Base-by-base conservation (phyloP, 2,797 vertebrate genomes). In the Mus spretus region DNA sequence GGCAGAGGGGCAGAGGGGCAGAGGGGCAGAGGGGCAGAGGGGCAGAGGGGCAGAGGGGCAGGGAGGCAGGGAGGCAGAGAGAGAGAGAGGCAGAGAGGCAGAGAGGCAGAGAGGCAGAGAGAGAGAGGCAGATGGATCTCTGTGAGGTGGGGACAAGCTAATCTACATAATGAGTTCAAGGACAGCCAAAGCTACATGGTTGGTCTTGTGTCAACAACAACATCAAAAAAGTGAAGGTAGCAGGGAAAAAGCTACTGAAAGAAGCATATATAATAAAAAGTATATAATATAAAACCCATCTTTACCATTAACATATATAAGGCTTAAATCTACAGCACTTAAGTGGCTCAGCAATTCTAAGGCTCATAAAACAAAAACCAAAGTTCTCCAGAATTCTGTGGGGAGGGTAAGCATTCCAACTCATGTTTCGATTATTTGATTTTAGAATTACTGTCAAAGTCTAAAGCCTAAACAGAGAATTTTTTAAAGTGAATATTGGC, bases 391-490 rank as follows among this genome's bases (percentile, higher is more conserved):
- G 87, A 97, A 91, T 20, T 67, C 4, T 55, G 61, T 44, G 31
- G 85, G 47, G 34, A 59, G 92, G 89, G 93, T 78, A 78, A 96
- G 63, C 26, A 95, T 84, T 50, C 9, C 44, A 15, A 59, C 37
- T 90, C 11, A 0, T 31, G 63, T 88, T 67, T 92, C 65, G 57
- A 93, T 92, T 72, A 26, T 50, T n/a, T 93, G 91, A 96, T 6
- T 95, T 95, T 90, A 90, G 86, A 59, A 87, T 97, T 82, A 83
- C 24, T n/a, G 44, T n/a, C n/a, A 97, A 97, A 63, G 82, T 86
- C 83, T 93, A 79, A 97, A 90, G 59, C 24, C 26, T 87, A n/a
- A 14, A 31, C 55, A 74, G 85, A 0, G 0, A 59, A 67, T 81
- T n/a, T 53, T 93, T 70, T 63, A 67, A 59, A 89, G 85, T 75